Evolutionary conservation across 2,888 invertebrate species (phyloP).

Genomic region (Drosophila testacea): DNA sequence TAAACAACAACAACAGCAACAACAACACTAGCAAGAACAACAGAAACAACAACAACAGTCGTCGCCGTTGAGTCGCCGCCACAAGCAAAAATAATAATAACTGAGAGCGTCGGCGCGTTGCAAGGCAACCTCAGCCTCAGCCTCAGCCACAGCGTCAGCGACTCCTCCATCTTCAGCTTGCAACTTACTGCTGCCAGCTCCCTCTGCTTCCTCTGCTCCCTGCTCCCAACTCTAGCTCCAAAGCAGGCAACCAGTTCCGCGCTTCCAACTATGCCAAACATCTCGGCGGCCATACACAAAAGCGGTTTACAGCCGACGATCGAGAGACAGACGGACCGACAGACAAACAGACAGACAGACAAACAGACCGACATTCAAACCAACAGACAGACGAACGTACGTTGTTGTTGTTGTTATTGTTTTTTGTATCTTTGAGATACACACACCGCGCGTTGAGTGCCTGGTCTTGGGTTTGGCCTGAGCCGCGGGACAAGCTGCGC

Average conservation of each 20-base stretch:
- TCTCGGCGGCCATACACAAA: conserved; percentile 75
- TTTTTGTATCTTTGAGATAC: conserved; percentile 61
- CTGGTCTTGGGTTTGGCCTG: conserved; percentile 21
- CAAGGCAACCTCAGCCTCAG: conserved; percentile 48
- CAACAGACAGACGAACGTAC: conserved; percentile 49
- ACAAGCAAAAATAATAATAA: conserved; percentile 75
- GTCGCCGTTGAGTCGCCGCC: conserved; percentile 65
- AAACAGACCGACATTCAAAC: conserved; percentile 31
- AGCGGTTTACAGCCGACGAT: conserved; percentile 72
- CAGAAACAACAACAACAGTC: conserved; percentile 36
- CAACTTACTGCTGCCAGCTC: conserved; percentile 41
- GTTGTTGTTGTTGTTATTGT: conserved; percentile 24
- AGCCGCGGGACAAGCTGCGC: conserved; percentile 68
- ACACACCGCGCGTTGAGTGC: conserved; percentile 51
- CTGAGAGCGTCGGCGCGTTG: conserved; percentile 67
- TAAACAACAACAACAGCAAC: conserved; percentile 64
- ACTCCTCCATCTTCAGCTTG: conserved; percentile 48
- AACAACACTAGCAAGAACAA: conserved; percentile 57
- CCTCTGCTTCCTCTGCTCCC: not conserved
- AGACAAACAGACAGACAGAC: conserved; percentile 43
- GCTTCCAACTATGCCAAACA: conserved; percentile 77
- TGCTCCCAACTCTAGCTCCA: conserved; percentile 25
- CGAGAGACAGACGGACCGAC: conserved; percentile 43
- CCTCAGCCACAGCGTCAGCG: conserved; percentile 31
- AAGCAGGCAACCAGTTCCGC: conserved; percentile 68